Percentiles rank a stretch among this genome's conserved stretches.
Evolutionary conservation across 2,113 vertebrate species (phyloP).

Genomic region (Austrofundulus limnaeus): DNA sequence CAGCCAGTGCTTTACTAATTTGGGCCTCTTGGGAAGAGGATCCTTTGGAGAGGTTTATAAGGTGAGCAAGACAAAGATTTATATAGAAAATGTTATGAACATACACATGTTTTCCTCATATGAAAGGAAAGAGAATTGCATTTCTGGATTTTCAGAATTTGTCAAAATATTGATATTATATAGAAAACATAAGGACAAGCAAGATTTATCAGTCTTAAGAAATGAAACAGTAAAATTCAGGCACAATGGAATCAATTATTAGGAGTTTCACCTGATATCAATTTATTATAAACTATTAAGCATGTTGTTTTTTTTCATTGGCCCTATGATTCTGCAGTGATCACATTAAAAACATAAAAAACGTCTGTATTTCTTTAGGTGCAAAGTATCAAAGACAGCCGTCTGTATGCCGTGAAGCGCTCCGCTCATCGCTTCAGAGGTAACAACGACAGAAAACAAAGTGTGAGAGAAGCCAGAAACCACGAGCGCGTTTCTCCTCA

Average conservation of each 20-base stretch:
- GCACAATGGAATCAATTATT: too few species aligned
- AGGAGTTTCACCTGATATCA: too few species aligned
- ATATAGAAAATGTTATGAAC: neutral
- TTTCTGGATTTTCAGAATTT: too few species aligned
- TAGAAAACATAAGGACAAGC: too few species aligned
- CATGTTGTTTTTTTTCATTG: too few species aligned
- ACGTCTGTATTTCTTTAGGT: conserved; percentile 72
- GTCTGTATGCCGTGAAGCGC: conserved; percentile 87
- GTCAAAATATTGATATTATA: too few species aligned
- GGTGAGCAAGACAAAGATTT: conserved; percentile 70
- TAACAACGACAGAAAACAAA: conserved; percentile 80
- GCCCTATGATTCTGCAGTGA: too few species aligned
- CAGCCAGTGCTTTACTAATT: conserved; percentile 84
- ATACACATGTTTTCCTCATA: too few species aligned
- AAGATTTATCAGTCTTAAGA: too few species aligned
- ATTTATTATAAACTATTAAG: too few species aligned
- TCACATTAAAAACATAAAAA: neutral
- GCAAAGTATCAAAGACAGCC: conserved; percentile 79
- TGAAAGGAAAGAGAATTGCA: too few species aligned
- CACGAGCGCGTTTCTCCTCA: conserved; percentile 86
- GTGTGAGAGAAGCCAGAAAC: conserved; percentile 84
- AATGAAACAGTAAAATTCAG: too few species aligned
- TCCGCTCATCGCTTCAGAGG: conserved; percentile 85
- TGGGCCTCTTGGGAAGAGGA: conserved; percentile 84
- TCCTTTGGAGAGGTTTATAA: conserved; percentile 92